Conservation (phyloP, 2,113 vertebrate species). For the Eidolon helvum region DNA sequence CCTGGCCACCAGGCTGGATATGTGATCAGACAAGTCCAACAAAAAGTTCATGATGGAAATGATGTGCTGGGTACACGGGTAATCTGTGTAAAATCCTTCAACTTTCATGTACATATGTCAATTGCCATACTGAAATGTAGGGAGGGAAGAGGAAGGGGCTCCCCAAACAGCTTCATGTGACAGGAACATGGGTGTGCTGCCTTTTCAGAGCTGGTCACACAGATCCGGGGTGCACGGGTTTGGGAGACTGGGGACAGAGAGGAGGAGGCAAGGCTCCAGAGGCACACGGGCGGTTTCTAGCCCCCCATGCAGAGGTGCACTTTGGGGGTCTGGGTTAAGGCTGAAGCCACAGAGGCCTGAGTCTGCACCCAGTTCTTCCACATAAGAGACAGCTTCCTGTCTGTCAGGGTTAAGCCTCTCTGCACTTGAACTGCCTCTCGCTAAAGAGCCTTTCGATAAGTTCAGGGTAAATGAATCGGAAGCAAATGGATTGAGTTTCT, state of each 20-base stretch:
- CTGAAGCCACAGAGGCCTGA: not conserved
- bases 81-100: not conserved
- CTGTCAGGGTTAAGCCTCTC: not conserved
- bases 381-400: constrained; percentile 7
- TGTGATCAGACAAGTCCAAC: not conserved
- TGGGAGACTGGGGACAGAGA: not conserved
- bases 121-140: not conserved
- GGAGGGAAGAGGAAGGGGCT: too few species aligned
- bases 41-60: not conserved
- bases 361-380: not conserved
- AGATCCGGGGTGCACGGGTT: not conserved
- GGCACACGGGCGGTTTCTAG: not conserved
- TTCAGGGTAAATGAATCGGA: constrained; percentile 61
- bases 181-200: accelerated
- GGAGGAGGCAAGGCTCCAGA: accelerated
- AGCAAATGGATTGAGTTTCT: constrained; percentile 56
- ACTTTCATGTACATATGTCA: not conserved
- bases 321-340: not conserved
- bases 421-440: not conserved
- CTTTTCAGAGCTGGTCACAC: not conserved
- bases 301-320: not conserved
- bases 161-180: not conserved
- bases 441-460: constrained; percentile 39
- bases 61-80: accelerated
- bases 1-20: not conserved